Evolutionary conservation across 2,888 invertebrate species (phyloP).

Genomic region (Acleris cristana): DNA sequence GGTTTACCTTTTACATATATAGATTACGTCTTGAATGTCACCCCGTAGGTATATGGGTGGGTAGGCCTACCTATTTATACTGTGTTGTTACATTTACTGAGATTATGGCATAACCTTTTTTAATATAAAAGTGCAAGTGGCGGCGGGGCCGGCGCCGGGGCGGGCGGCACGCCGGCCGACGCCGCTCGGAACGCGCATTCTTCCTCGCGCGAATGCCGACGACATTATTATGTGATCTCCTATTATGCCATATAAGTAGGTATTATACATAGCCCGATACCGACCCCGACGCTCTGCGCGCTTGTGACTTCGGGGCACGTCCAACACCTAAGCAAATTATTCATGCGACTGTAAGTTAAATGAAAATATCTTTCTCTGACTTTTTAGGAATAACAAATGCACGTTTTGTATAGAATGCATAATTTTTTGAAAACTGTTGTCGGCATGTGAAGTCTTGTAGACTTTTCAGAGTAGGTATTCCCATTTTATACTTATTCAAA

Average conservation of each 20-base stretch:
- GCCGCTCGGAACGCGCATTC: constrained; percentile 76
- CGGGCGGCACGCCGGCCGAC: constrained; percentile 64
- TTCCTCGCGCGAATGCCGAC: constrained; percentile 75
- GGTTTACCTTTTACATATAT: too few relatives aligned
- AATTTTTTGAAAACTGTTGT: too few relatives aligned
- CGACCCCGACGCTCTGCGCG: constrained; percentile 61
- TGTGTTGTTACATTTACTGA: too few relatives aligned
- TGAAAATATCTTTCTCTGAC: constrained; percentile 28
- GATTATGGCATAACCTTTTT: neutral
- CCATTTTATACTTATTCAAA: too few relatives aligned
- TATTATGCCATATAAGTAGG: constrained; percentile 61
- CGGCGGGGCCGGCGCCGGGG: constrained; percentile 45
- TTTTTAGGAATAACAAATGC: constrained; percentile 1
- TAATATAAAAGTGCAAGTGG: constrained; percentile 19
- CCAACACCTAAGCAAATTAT: constrained; percentile 50
- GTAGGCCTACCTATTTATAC: too few relatives aligned
- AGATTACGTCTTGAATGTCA: too few relatives aligned
- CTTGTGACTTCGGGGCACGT: constrained; percentile 67
- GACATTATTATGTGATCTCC: constrained; percentile 80
- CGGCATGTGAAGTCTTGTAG: too few relatives aligned
- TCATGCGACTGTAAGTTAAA: constrained; percentile 40
- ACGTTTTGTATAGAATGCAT: neutral
- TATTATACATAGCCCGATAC: constrained; percentile 56
- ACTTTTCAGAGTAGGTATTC: too few relatives aligned
- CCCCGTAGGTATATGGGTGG: too few relatives aligned